Percentiles rank a stretch among this genome's conserved stretches.
Conservation (phyloP, 1,140 invertebrate genomes). For the Drosophila subobscura region DNA sequence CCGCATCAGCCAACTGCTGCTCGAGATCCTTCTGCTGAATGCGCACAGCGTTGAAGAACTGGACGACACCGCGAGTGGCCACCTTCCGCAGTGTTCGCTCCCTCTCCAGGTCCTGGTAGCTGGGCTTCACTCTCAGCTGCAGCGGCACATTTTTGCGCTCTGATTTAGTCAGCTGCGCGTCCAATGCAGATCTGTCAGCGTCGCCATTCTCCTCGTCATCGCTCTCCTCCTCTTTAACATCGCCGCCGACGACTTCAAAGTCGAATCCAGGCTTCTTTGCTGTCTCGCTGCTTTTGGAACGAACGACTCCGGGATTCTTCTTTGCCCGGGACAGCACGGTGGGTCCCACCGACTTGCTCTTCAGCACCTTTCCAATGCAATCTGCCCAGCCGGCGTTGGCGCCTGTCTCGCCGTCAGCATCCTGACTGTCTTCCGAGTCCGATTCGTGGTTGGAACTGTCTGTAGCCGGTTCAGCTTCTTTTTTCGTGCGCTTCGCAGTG, state of each 20-base stretch:
- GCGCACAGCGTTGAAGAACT: slow-evolving; percentile 95
- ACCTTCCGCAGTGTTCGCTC: slow-evolving; percentile 92
- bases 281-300: neutral
- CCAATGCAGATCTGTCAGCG: slow-evolving; percentile 72
- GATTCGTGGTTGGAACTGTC: slow-evolving; percentile 32
- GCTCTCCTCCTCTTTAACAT: slow-evolving; percentile 83
- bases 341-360: slow-evolving; percentile 39
- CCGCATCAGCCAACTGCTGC: slow-evolving; percentile 89
- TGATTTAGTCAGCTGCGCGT: slow-evolving; percentile 63
- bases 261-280: slow-evolving; percentile 67
- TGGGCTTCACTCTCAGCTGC: slow-evolving; percentile 89
- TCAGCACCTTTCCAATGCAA: slow-evolving; percentile 58
- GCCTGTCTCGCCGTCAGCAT: slow-evolving; percentile 25
- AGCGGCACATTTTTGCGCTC: slow-evolving; percentile 85
- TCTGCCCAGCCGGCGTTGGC: slow-evolving; percentile 66
- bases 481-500: slow-evolving; percentile 29
- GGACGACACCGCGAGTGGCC: slow-evolving; percentile 95
- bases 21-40: slow-evolving; percentile 92
- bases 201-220: slow-evolving; percentile 58
- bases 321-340: slow-evolving; percentile 57
- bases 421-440: slow-evolving; percentile 34
- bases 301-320: slow-evolving; percentile 31
- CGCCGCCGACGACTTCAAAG: slow-evolving; percentile 84
- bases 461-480: neutral
- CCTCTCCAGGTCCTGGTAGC: slow-evolving; percentile 88